Evolutionary conservation across 1,140 invertebrate species (phyloP), one percentile per base, ranked within the genome.

Genomic region (Aricia agestis): DNA sequence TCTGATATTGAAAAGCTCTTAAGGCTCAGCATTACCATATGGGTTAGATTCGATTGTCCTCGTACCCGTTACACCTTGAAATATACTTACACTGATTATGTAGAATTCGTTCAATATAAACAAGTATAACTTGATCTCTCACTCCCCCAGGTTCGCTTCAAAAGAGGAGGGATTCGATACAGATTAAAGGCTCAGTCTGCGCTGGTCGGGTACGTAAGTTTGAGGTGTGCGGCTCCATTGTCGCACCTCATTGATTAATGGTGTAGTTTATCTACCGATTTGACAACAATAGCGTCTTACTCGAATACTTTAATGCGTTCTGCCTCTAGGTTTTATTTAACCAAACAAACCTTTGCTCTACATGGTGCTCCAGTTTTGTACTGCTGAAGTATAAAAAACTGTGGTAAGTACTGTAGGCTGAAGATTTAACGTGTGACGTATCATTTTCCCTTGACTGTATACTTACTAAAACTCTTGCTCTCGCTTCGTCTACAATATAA

Each of bases 231-330:
- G 84, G 84, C 73, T 75, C 84, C 76, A 90, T 90, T 90, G 87
- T 90, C 82, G 79, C 78, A 70, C 41, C 70, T 74, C 77, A 88
- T 89, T 89, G 87, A 89, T 89, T 89, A 89, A 91, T 89, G 81
- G 78, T 67, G 78, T 88, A 89, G 89, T 91, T 89, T 91, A 91
- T 91, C 87, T 86, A 89, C 81, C 77, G 87, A 91, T 91, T 88
- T 86, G 87, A 88, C 87, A 87, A 91, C 89, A 89, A 91, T 89
- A 79, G 82, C 78, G 84, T 86, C 87, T 84, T 86, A 84, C 86
- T 81, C 83, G 82, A 88, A 86, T 82, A 80, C 83, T 80, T 84
- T 87, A 89, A 86, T 89, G 83, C 81, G 78, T 84, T 86, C 77
- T 80, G 82, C 80, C 81, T 84, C 78, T 86, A 84, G 82, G 81